These are phyloP conservation scores for Oncorhynchus keta DNA, from an alignment of 2,113 vertebrate species.

Conservation along the genomic window DNA sequence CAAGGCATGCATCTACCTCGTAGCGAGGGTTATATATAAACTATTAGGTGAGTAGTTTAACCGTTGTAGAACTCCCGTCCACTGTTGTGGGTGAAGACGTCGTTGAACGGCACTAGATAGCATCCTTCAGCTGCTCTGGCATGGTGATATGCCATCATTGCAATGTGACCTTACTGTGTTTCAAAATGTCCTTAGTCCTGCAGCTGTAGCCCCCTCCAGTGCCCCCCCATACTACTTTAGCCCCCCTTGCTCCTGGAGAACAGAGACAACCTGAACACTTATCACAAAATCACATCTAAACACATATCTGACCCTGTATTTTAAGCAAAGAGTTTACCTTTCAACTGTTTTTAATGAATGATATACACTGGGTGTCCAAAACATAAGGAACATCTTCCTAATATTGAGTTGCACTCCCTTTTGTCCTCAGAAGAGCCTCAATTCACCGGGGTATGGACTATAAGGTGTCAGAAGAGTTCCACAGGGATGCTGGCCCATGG, in stretches of 20 bases:
- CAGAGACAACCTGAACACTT: background rate
- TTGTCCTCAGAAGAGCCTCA: no score
- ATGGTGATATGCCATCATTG: background rate
- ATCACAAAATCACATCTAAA: background rate
- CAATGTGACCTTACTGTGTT: slow-evolving; percentile 47
- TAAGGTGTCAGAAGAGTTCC: no score
- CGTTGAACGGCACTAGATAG: slow-evolving; percentile 14
- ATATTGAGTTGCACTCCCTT: no score
- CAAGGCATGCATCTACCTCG: background rate
- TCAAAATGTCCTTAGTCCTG: slow-evolving; percentile 19
- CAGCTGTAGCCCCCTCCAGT: background rate
- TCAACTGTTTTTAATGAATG: no score
- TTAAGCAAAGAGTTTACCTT: no score
- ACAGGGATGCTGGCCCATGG: no score
- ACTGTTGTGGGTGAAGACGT: background rate
- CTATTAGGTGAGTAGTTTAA: background rate
- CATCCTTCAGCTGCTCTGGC: slow-evolving; percentile 23
- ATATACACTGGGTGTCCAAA: no score
- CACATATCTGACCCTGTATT: no score
- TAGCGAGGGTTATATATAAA: background rate
- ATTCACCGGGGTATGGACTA: no score
- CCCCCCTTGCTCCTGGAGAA: background rate
- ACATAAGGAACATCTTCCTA: no score
- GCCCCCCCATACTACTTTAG: background rate
- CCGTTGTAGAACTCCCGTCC: background rate